Evolutionary conservation across 2,797 vertebrate species (phyloP).

Genomic region (Mormyrops boulengeri): DNA sequence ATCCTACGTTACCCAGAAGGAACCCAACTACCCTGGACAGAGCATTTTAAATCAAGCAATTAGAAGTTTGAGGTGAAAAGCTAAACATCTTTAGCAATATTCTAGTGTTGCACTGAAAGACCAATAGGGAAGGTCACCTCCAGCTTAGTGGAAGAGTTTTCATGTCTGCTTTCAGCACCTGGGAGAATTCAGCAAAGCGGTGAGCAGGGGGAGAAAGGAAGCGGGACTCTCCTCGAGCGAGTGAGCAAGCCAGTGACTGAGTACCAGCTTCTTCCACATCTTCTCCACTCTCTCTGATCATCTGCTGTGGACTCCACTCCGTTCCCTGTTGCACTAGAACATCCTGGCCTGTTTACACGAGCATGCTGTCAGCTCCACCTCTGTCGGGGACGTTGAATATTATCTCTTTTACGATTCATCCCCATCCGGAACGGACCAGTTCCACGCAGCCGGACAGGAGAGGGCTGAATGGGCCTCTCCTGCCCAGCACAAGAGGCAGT

Average conservation of each 20-base stretch:
- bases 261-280: neutral
- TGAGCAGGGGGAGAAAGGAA: neutral
- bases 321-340: neutral
- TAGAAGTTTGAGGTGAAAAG: neutral
- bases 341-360: neutral
- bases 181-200: neutral
- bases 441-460: neutral
- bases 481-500: neutral
- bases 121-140: conserved; percentile 14
- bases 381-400: neutral
- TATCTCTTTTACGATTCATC: neutral
- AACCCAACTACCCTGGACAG: neutral
- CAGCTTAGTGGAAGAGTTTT: neutral
- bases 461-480: neutral
- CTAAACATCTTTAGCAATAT: neutral
- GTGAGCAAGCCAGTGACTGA: neutral
- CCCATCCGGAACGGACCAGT: neutral
- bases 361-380: neutral
- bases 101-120: neutral
- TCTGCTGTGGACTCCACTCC: neutral
- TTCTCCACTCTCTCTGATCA: neutral
- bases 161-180: neutral
- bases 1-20: neutral
- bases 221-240: neutral
- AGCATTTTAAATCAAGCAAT: conserved; percentile 10